Conservation (phyloP, 2,888 invertebrate species). For the Drosophila anomelani region DNA sequence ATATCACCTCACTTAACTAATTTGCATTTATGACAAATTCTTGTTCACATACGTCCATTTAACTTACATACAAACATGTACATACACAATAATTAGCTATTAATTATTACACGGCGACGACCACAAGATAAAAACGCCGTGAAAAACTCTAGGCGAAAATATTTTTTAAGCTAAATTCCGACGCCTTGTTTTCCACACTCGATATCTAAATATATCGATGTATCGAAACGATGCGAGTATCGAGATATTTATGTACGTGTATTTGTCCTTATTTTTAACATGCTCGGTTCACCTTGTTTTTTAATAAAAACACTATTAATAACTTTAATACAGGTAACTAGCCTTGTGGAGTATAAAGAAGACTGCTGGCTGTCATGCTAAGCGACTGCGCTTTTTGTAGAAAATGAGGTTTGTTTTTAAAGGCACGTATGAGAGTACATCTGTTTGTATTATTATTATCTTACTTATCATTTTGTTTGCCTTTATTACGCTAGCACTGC, state of each 20-base stretch:
- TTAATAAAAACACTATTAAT: not conserved
- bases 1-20: conserved; percentile 3
- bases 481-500: conserved; percentile 70
- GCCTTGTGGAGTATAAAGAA: not conserved
- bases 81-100: conserved; percentile 22
- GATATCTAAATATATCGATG: conserved; percentile 11
- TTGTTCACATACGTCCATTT: not conserved
- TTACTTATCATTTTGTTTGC: conserved; percentile 60
- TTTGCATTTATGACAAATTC: not conserved
- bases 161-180: conserved; percentile 11
- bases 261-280: not conserved
- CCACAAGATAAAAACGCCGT: conserved; percentile 27
- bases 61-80: conserved; percentile 12
- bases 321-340: not conserved
- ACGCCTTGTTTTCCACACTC: conserved; percentile 12
- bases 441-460: conserved; percentile 62
- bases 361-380: conserved; percentile 12
- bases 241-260: no score
- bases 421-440: conserved; percentile 7
- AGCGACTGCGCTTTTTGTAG: conserved; percentile 29
- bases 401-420: conserved; percentile 1
- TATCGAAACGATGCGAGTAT: conserved; percentile 1
- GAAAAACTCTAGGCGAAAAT: conserved; percentile 22
- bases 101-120: conserved; percentile 12
- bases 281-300: conserved; percentile 5